Percentiles rank a stretch among this genome's conserved stretches.
Conservation (phyloP, 2,797 vertebrate species). For the Acanthornis magna region DNA sequence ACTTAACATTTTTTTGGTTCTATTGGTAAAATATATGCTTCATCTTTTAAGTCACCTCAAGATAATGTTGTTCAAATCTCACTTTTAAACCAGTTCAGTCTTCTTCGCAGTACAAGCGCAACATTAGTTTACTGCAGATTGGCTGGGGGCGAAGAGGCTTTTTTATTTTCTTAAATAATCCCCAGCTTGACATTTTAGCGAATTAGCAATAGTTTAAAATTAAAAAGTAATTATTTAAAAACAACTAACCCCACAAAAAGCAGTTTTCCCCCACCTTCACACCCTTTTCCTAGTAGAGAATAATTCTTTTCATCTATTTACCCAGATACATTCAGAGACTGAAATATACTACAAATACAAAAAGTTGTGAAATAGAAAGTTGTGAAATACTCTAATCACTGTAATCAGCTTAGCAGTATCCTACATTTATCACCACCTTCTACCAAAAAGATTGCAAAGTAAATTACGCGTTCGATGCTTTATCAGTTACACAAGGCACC, state of each 20-base stretch:
- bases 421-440: slow-evolving; percentile 52
- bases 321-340: background rate
- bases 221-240: background rate
- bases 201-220: fast-evolving
- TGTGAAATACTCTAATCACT: slow-evolving; percentile 52
- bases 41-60: background rate
- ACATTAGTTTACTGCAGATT: background rate
- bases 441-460: slow-evolving; percentile 44
- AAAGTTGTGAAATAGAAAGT: slow-evolving; percentile 48
- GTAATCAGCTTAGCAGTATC: slow-evolving; percentile 38
- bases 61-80: background rate
- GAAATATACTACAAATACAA: slow-evolving; percentile 24
- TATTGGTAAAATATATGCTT: background rate
- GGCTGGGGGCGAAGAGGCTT: background rate
- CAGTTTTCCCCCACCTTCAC: background rate
- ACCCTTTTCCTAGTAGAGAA: background rate
- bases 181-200: background rate
- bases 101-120: background rate
- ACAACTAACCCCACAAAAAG: background rate
- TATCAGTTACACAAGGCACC: slow-evolving; percentile 16
- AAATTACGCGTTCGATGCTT: background rate
- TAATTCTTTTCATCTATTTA: background rate
- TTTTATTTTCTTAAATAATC: background rate
- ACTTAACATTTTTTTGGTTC: background rate
- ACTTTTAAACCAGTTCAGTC: background rate